phyloP scores from a whole-genome alignment of 2,113 vertebrate species.

The Bos indicus region DNA sequence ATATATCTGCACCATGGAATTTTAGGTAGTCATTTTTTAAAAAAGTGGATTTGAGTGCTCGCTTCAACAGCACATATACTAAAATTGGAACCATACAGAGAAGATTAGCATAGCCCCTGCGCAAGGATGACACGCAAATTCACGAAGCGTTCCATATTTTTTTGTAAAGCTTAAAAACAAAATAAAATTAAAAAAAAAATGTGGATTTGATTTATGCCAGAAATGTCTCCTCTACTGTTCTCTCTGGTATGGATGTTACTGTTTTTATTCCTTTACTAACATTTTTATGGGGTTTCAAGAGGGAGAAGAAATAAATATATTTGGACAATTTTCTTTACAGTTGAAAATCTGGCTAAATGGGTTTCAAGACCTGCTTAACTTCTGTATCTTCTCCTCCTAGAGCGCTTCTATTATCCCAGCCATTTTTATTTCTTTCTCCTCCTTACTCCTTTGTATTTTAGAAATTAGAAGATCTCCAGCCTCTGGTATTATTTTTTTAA shows the following conservation, averaged over 20 bases:
- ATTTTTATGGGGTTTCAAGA: constrained; percentile 14
- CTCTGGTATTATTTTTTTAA: neutral
- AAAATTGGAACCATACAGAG: no score
- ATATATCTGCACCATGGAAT: neutral
- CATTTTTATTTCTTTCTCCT: neutral
- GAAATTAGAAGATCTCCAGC: neutral
- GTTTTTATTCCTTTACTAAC: constrained; percentile 11
- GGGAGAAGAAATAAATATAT: neutral
- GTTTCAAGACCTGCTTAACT: neutral
- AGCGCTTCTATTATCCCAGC: neutral
- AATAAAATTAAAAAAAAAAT: neutral
- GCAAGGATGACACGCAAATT: no score
- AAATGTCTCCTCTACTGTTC: neutral
- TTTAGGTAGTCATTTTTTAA: neutral
- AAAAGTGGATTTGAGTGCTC: neutral
- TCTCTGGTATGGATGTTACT: neutral
- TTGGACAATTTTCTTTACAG: neutral
- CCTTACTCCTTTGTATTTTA: neutral
- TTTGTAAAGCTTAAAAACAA: no score
- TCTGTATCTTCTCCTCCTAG: neutral
- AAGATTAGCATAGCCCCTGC: no score
- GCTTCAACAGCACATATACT: no score
- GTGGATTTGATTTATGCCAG: neutral
- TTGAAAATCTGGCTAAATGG: neutral
- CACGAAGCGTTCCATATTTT: no score